Base-by-base conservation (phyloP, 2,888 invertebrate species). In the Pasiphila rectangulata region DNA sequence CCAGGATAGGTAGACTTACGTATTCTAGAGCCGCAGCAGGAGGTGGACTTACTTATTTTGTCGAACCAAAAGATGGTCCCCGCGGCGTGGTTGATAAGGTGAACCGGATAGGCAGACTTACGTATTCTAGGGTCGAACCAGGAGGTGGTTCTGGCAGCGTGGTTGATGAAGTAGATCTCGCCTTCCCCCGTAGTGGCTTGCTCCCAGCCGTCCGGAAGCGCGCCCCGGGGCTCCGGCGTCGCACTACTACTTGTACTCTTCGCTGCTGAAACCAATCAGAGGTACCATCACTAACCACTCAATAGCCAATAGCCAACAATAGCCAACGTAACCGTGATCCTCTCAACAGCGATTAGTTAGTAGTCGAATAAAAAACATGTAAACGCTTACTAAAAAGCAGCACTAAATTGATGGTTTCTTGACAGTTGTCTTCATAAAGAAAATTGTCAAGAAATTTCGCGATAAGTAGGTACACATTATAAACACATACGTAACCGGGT, bases 121-220 rank as follows among this genome's bases (percentile, higher is more conserved):
- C 97, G 97, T 92, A 98, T 95, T 92, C 98, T 93, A 70, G 98
- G 98, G 90, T 98, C 98, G 90, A 97, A 97, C 98, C 98, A 98
- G 72, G 97, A 97, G 59, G 98, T 98, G 72, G 96, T 97, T 86
- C 96, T 94, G 62, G 95, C 94, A 81, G 94, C 93, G 88, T 97
- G 97, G 90, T 97, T 97, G 88, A 97, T 92, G 88, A 95, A 96
- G 90, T 96, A 96, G 69, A 94, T 91, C 86, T 96, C 95, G 67
- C 96, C 96, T 79, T 95, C 95, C 48, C 93, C 92, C 60, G 96
- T 95, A 66, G 94, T 91, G 54, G 95, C 94, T 83, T 95, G 94
- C 83, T 96, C 96, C 96, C 96, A 96, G 66, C 95, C 95, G 58
- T 95, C 95, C 58, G 96, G 96, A 77, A 96, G 88, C 58, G 95